Evolutionary conservation across 2,888 invertebrate genomes (phyloP), one percentile per base, ranked within the genome.

Genomic region (Zele albiditarsus): DNA sequence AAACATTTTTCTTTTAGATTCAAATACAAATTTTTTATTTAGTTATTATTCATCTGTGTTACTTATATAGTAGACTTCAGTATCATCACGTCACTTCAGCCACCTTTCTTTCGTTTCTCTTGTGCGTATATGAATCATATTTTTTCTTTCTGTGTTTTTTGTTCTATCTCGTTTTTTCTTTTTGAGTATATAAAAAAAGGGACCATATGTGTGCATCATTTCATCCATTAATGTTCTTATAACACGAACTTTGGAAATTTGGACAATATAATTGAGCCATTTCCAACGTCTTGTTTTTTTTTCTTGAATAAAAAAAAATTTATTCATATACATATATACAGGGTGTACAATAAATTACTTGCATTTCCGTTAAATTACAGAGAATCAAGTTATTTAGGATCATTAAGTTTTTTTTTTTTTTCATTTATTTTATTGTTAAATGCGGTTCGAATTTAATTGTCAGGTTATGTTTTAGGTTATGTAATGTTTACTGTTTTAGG

Each of bases 201-300:
- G 14, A 27, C 27, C 27, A 25, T n/a, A 46, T 42, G 46, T 31
- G 38, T 63, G n/a, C 62, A 33, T 27, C 38, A 42, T 65, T 58
- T 58, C 14, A 5, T 5, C 57, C 76, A 71, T 77, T 84, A 84
- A 83, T 82, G 81, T 74, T 58, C 53, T 74, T 38, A 42, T 74
- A 71, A 67, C 83, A 83, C 81, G 81, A 82, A 82, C 78, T 76
- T 79, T 71, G 65, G 66, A 77, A 81, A 83, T 83, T 82, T 78
- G 66, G 76, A 74, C 74, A 75, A 77, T 80, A 74, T 79, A 76
- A 79, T 79, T 79, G 77, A 77, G 77, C 76, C 60, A 74, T 77
- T 73, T 46, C 8, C 20, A 20, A 20, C 20, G 20, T 20, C 20
- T 20, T 1, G 20, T 23, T 20, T 53, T 53, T 53, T 20, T 20